Percentiles rank a stretch among this genome's conserved stretches.
Evolutionary conservation across 2,888 invertebrate species (phyloP).

Genomic region (Stegophylla sp.): DNA sequence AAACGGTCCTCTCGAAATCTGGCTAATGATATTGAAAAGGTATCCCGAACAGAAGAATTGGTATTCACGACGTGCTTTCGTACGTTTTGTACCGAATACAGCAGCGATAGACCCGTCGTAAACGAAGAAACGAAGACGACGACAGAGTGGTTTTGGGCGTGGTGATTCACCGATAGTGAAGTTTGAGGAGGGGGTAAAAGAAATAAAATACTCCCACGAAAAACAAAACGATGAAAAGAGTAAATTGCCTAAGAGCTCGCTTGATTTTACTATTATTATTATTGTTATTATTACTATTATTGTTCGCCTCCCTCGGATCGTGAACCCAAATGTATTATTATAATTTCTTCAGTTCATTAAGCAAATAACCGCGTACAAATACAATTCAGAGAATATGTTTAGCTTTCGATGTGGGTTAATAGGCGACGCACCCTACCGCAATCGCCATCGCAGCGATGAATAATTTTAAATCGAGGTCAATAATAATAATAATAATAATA

Average conservation of each 20-base stretch:
- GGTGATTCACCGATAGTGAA: conserved; percentile 27
- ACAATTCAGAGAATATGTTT: not conserved
- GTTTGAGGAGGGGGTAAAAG: not conserved
- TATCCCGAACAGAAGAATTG: conserved; percentile 27
- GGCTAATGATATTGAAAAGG: conserved; percentile 41
- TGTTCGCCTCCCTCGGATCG: not conserved
- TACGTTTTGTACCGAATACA: not conserved
- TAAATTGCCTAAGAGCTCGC: conserved; percentile 14
- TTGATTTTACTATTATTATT: not conserved
- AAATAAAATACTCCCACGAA: not conserved
- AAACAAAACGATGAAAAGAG: not conserved
- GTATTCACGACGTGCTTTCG: conserved; percentile 19
- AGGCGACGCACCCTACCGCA: not conserved
- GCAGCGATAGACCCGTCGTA: not conserved
- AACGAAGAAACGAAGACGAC: conserved; percentile 29
- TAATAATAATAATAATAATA: not conserved
- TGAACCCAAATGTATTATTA: conserved; percentile 28
- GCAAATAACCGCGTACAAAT: not conserved
- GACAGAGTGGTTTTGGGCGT: not conserved
- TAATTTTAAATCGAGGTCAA: conserved; percentile 26
- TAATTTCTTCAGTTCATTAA: conserved; percentile 22
- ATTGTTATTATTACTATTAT: conserved; percentile 13
- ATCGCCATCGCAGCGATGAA: too few relatives aligned
- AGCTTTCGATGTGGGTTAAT: not conserved
- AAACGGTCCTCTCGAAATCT: conserved; percentile 24